Evolutionary conservation across 2,113 vertebrate genomes (phyloP).

Genomic region (Irena cyanogastra): DNA sequence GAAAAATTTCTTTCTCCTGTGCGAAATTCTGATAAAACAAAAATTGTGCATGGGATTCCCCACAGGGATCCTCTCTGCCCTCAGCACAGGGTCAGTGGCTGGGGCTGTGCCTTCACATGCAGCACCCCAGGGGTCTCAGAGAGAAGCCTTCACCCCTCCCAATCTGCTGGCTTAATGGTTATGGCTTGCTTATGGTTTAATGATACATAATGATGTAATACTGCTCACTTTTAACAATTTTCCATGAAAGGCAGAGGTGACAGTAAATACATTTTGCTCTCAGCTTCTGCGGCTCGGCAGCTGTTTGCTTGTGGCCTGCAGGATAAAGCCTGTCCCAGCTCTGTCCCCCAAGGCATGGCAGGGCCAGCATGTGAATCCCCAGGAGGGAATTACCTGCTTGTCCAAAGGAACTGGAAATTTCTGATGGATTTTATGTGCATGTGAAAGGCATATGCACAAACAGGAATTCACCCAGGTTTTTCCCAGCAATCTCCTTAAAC

Average conservation of each 20-base stretch:
- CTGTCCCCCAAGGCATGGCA: not conserved
- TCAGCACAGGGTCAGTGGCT: accelerated
- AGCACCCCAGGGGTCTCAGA: not conserved
- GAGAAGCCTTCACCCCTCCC: not conserved
- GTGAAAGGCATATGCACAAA: not conserved
- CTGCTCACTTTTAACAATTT: not conserved
- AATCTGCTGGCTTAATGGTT: not conserved
- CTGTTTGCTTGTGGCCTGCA: not conserved
- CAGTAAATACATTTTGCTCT: not conserved
- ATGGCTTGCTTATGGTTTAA: not conserved
- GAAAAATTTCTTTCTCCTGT: too few species aligned
- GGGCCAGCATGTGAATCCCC: not conserved
- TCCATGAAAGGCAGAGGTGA: not conserved
- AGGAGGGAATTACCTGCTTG: not conserved
- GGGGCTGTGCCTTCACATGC: accelerated
- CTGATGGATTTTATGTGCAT: not conserved
- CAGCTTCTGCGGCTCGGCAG: accelerated
- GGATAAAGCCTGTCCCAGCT: not conserved
- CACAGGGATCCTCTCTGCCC: not conserved
- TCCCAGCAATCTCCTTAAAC: not conserved
- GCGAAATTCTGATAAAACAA: too few species aligned
- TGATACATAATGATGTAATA: not conserved
- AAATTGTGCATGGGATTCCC: not conserved
- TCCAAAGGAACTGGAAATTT: not conserved
- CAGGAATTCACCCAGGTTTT: not conserved